phyloP scores from a whole-genome alignment of 1,140 invertebrate genomes.

The Caenorhabditis elegans region WBcel235 BX284602.5:5317001-5317500 shows the following conservation, averaged over 20 bases:
- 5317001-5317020: conserved; percentile 16
- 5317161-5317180: neutral
- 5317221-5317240: neutral
- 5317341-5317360: neutral
- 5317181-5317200: neutral
- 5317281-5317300: neutral
- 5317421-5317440: too few species aligned
- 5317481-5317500: conserved; percentile 3
- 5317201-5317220: neutral
- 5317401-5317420: too few species aligned
- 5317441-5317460: too few species aligned
- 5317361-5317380: neutral
- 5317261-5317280: neutral
- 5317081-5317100: neutral
- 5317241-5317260: neutral
- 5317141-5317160: neutral
- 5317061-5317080: too few species aligned
- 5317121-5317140: neutral
- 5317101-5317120: neutral
- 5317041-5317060: too few species aligned
- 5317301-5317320: neutral
- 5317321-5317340: neutral
- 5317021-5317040: too few species aligned
- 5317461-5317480: conserved; percentile 28
- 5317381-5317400: too few species aligned